Percentiles rank a stretch among this genome's conserved stretches.
Evolutionary conservation across 2,888 invertebrate species (phyloP).

Genomic region (Cataglyphis cursor): DNA sequence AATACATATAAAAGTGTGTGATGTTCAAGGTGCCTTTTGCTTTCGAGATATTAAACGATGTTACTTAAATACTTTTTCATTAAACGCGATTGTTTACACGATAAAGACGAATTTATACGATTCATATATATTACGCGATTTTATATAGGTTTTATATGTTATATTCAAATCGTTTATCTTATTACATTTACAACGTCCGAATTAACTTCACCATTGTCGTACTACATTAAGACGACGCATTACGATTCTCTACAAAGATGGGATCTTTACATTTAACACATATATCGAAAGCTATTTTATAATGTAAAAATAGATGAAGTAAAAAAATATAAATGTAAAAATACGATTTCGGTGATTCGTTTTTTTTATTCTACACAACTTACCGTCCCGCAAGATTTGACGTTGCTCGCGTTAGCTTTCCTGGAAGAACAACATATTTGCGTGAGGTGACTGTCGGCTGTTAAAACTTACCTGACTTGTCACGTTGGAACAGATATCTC

Average conservation of each 20-base stretch:
- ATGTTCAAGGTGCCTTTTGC: conserved; percentile 67
- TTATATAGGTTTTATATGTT: conserved; percentile 35
- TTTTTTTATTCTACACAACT: conserved; percentile 45
- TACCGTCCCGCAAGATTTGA: conserved; percentile 51
- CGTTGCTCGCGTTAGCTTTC: conserved; percentile 14
- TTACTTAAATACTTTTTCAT: background rate
- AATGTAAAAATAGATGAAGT: conserved; percentile 77
- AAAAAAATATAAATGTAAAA: conserved; percentile 81
- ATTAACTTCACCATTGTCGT: background rate
- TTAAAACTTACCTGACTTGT: conserved; percentile 49
- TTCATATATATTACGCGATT: conserved; percentile 19
- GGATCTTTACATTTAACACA: conserved; percentile 71
- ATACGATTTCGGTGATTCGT: conserved; percentile 1
- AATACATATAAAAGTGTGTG: conserved; percentile 54
- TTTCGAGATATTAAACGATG: conserved; percentile 14
- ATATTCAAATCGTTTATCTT: background rate
- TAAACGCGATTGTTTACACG: background rate
- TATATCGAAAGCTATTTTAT: conserved; percentile 76
- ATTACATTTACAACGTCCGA: conserved; percentile 2
- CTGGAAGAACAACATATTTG: conserved; percentile 46
- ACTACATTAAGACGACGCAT: background rate
- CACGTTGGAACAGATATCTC: conserved; percentile 12
- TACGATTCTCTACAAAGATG: conserved; percentile 60
- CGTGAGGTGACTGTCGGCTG: conserved; percentile 31
- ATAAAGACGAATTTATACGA: conserved; percentile 28